Evolutionary conservation across 2,888 invertebrate genomes (phyloP).

Genomic region (Doris montereyensis): DNA sequence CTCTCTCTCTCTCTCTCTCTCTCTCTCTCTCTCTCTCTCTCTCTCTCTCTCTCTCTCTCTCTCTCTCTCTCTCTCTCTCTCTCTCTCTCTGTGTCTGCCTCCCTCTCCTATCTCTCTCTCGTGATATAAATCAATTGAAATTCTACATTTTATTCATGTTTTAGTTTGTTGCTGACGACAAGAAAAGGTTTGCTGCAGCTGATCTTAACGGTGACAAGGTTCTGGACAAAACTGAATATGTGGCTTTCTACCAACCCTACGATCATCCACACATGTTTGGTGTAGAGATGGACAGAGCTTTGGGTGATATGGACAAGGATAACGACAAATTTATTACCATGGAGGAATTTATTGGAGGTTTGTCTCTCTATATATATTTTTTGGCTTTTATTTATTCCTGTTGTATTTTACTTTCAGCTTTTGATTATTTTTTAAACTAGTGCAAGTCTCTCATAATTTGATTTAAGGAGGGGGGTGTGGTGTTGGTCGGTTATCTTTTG

Average conservation of each 20-base stretch:
- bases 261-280: constrained; percentile 88
- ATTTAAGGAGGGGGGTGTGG: too few species aligned
- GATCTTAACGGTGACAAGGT: constrained; percentile 87
- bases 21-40: not conserved
- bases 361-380: constrained; percentile 22
- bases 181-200: constrained; percentile 87
- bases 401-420: not conserved
- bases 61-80: not conserved
- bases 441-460: too few species aligned
- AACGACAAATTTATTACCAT: constrained; percentile 88
- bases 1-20: too few species aligned
- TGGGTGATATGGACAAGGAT: constrained; percentile 89
- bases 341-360: constrained; percentile 78
- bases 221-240: constrained; percentile 85
- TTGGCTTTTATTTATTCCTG: not conserved
- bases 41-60: not conserved
- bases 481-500: too few species aligned
- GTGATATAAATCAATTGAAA: not conserved
- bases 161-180: constrained; percentile 81
- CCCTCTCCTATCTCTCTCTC: too few species aligned
- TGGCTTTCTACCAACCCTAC: constrained; percentile 93
- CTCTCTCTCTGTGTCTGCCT: too few species aligned
- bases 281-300: constrained; percentile 75
- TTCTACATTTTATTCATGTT: constrained; percentile 33
- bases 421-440: too few species aligned